Evolutionary conservation across 2,797 vertebrate species (phyloP).

Genomic region (Sphenodon punctatus): DNA sequence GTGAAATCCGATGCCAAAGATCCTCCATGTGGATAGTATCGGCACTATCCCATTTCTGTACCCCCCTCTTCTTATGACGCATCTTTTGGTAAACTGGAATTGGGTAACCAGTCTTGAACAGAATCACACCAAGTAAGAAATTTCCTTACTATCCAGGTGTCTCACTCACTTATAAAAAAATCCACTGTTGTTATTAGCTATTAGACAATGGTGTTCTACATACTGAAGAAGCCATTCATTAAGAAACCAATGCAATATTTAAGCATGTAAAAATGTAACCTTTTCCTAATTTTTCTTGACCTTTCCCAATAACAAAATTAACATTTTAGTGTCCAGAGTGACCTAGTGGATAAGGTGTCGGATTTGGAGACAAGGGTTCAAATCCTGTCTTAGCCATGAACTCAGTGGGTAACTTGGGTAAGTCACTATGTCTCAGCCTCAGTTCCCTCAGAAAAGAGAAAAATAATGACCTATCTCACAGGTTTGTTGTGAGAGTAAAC

Average conservation of each 20-base stretch:
- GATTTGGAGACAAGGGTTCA: too few relatives aligned
- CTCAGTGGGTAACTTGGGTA: too few relatives aligned
- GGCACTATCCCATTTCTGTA: slow-evolving; percentile 18
- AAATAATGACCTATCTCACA: too few relatives aligned
- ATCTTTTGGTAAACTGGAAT: slow-evolving; percentile 33
- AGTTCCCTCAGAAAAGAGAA: too few relatives aligned
- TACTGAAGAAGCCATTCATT: slow-evolving; percentile 5
- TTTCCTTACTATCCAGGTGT: background rate
- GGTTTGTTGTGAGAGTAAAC: too few relatives aligned
- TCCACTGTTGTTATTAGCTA: background rate
- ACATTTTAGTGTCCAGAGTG: background rate
- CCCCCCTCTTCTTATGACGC: background rate
- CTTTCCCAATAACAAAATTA: background rate
- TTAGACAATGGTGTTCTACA: background rate
- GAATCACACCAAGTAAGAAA: slow-evolving; percentile 31
- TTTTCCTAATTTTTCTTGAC: background rate
- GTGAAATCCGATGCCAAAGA: background rate
- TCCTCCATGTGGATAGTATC: too few relatives aligned
- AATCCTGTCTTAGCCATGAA: too few relatives aligned
- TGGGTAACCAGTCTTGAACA: background rate
- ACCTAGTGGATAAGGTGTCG: too few relatives aligned
- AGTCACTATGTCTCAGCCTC: too few relatives aligned
- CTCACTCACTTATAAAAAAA: slow-evolving; percentile 31
- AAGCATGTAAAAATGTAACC: accelerated
- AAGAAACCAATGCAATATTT: background rate